These are phyloP conservation scores for Ochropleura leucogaster DNA, from an alignment of 2,888 invertebrate species.

Conservation along the genomic window DNA sequence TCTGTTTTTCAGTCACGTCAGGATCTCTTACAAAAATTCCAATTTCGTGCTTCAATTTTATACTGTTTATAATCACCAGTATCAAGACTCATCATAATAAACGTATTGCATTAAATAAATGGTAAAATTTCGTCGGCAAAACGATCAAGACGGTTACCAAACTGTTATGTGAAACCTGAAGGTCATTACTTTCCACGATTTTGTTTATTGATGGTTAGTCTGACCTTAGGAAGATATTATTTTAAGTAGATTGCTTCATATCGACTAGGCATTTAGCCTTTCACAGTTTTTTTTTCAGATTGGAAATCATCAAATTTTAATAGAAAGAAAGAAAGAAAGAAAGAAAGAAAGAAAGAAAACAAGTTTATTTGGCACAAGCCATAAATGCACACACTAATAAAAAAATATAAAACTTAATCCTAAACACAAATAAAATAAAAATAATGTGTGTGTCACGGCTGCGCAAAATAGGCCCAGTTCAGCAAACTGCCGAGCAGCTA, in stretches of 20 bases:
- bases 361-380: no score
- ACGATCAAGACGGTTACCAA: slow-evolving; percentile 31
- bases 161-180: slow-evolving; percentile 29
- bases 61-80: neutral
- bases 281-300: neutral
- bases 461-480: no score
- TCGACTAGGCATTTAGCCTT: slow-evolving; percentile 1
- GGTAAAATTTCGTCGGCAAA: slow-evolving; percentile 13
- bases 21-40: neutral
- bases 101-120: slow-evolving; percentile 19
- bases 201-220: slow-evolving; percentile 27
- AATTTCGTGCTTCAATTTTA: slow-evolving; percentile 22
- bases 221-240: slow-evolving; percentile 39
- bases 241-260: slow-evolving; percentile 31
- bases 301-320: no score
- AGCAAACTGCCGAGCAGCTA: no score
- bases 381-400: no score
- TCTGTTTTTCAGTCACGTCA: neutral
- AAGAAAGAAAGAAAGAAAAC: no score
- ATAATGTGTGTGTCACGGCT: no score
- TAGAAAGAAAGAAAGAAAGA: no score
- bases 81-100: slow-evolving; percentile 6
- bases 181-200: slow-evolving; percentile 34
- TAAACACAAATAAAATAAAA: no score
- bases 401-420: no score